Conservation (phyloP, 2,888 invertebrate genomes). For the Chloromyia formosa region DNA sequence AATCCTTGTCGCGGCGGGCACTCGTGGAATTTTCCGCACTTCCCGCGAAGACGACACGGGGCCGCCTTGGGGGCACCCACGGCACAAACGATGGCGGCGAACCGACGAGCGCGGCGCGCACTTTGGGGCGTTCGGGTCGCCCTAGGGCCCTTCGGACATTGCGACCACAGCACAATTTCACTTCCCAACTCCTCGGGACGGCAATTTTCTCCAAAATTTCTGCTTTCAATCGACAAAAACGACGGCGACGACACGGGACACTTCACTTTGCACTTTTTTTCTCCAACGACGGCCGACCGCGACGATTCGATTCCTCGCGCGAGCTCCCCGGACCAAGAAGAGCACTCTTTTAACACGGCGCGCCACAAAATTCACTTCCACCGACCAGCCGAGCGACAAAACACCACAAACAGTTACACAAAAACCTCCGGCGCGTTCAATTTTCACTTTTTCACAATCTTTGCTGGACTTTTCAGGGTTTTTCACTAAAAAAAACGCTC, state of each 20-base stretch:
- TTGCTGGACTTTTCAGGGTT: constrained; percentile 5
- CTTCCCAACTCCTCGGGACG: not conserved
- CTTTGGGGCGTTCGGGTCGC: constrained; percentile 8
- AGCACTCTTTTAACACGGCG: constrained; percentile 27
- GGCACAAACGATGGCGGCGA: not conserved
- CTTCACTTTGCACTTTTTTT: not conserved
- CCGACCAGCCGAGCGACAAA: constrained; percentile 8
- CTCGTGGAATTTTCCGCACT: not conserved
- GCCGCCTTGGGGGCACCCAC: not conserved
- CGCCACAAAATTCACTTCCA: constrained; percentile 25
- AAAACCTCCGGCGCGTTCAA: not conserved
- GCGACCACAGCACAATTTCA: not conserved
- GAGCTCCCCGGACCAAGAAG: not conserved
- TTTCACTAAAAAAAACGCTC: constrained; percentile 15
- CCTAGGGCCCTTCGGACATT: constrained; percentile 19
- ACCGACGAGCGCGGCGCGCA: constrained; percentile 16
- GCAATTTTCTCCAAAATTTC: not conserved
- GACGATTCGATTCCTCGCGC: constrained; percentile 3
- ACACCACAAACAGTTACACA: not conserved
- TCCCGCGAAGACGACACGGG: not conserved
- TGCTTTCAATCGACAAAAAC: not conserved
- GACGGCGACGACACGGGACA: not conserved
- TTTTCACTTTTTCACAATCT: constrained; percentile 12
- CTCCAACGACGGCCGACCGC: constrained; percentile 1
- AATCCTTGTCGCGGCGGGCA: too few relatives aligned